Base-by-base conservation (phyloP, 2,797 vertebrate species). In the Australoheros facetus region DNA sequence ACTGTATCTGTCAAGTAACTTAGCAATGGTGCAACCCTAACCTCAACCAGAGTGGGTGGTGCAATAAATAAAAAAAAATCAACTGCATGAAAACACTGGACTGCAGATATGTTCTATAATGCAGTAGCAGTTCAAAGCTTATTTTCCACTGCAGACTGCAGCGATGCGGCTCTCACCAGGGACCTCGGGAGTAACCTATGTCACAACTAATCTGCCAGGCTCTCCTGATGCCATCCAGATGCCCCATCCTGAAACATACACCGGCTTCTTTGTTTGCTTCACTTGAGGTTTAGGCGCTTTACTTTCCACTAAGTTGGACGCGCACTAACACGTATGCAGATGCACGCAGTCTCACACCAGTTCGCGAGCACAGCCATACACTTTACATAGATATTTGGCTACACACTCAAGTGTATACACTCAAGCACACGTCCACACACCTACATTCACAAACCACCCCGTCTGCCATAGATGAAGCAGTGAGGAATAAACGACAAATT, bases 181-280 rank as follows among this genome's bases (percentile, higher is more conserved):
- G 96, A 97, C 95, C 96, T 94, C 91, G 92, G 94, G 95, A 96
- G 96, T 97, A 97, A 97, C 96, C 94, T 85, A 75, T 97, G 98
- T 98, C 98, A 98, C 82, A 90, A 93, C 90, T 92, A 95, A 98
- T 99, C 96, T 93, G 94, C 93, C 91, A 83, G 82, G 89, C 88
- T 80, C 86, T 83, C 56, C 84, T 98, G 98, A 99, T 96, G 94
- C 94, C 97, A 95, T 93, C 94, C 98, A 99, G 98, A 95, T 91
- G 21, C 93, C 92, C 83, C 87, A 90, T 95, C 96, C 93, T 96
- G 97, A 97, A 97, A 98, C 96, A 96, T 96, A 98, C 96, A 98
- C 96, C 96, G 90, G 93, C 89, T 84, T 96, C 96, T 98, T 97
- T 98, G 97, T 98, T 96, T 96, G 93, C 95, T 85, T 89, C 93